Evolutionary conservation across 2,888 invertebrate species (phyloP), one percentile per base, ranked within the genome.

Genomic region (Nephrotoma guestfalica): DNA sequence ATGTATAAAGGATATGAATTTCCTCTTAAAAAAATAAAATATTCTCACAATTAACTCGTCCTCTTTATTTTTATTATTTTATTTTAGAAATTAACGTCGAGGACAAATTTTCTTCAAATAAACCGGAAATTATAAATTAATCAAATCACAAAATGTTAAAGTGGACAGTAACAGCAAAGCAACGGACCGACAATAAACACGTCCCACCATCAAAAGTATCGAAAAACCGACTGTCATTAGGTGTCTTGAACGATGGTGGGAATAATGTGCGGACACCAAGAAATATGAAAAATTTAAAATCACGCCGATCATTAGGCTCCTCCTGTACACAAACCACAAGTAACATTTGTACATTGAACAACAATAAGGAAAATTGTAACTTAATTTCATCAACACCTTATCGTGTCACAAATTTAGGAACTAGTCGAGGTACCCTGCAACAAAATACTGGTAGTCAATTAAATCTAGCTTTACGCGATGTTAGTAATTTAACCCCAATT

Each of bases 121-220:
- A 51, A 71, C 7, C 71, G 71, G 71, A 71, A 30, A 71, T 71
- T 9, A 41, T 42, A 85, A 85, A 43, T 18, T 43, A 41, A 83
- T 83, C 57, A 86, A 86, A 86, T 57, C 71, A 86, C 18, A 47
- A 86, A 40, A 91, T 91, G 91, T 89, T 91, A 85, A 91, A 91
- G 90, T 91, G 91, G 91, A 90, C 91, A 11, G 89, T 90, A n/a
- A 89, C 91, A 51, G 89, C 89, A 41, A 90, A 90, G 86, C 71
- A 89, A 89, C 57, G 86, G 1, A 40, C 86, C 15, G 86, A 86
- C 15, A 57, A 57, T 6, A 71, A 71, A 71, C 71, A 30, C 30
- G 30, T 71, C 71, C 41, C 40, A 6, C 11, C 86, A 51, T 40
- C 51, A 41, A 40, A 89, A 86, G 89, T 89, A 87, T 89, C 89